These are phyloP conservation scores for Platalea minor DNA, from an alignment of 2,797 vertebrate genomes.

Conservation along the genomic window DNA sequence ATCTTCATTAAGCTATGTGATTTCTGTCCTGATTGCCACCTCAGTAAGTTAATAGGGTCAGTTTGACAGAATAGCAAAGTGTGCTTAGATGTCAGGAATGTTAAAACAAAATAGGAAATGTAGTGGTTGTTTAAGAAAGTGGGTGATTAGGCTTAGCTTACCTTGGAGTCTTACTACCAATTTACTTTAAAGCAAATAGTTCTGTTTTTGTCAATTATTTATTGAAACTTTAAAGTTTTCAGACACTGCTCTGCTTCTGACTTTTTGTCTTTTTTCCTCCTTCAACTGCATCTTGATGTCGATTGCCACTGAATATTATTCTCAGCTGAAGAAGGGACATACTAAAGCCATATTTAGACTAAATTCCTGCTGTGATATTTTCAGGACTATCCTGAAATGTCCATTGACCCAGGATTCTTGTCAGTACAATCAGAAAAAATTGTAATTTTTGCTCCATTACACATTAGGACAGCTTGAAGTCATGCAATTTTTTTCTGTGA, in stretches of 20 bases:
- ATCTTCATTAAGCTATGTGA: neutral
- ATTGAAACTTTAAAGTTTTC: neutral
- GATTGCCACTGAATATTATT: neutral
- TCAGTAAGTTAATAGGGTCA: neutral
- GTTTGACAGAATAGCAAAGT: neutral
- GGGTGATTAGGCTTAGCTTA: neutral
- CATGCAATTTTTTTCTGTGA: neutral
- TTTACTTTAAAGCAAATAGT: neutral
- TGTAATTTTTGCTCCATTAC: neutral
- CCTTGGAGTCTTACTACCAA: neutral
- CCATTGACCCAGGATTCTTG: neutral
- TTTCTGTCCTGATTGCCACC: neutral
- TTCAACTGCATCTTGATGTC: neutral
- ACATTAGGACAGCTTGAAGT: neutral
- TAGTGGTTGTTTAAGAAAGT: neutral
- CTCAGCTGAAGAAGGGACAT: neutral
- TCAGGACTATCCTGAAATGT: neutral
- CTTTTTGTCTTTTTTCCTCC: neutral
- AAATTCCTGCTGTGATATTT: neutral
- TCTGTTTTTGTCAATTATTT: neutral
- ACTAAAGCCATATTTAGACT: neutral
- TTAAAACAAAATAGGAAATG: neutral
- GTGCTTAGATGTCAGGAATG: neutral
- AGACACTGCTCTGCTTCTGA: neutral
- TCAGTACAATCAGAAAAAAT: neutral